Conservation (phyloP, 2,797 vertebrate genomes). For the Paramormyrops hopkinsi region DNA sequence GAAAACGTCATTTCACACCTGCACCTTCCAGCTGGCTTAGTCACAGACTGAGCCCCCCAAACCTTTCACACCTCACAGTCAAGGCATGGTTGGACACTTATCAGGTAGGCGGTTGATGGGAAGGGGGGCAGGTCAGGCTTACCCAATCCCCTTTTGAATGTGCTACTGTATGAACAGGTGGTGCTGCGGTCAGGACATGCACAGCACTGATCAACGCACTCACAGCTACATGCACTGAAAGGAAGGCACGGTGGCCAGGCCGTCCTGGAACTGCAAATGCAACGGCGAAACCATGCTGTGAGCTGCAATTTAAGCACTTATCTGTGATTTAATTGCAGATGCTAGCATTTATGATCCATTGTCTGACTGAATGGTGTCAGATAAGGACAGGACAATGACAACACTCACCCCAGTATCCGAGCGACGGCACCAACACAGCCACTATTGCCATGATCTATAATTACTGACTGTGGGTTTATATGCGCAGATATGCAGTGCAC, state of each 20-base stretch:
- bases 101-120: background rate
- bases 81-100: background rate
- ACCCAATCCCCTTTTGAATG: background rate
- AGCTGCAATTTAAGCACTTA: background rate
- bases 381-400: background rate
- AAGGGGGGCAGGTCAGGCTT: background rate
- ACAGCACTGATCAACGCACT: background rate
- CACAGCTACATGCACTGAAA: background rate
- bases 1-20: background rate
- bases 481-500: background rate
- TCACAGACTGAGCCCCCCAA: background rate
- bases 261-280: background rate
- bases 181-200: background rate
- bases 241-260: background rate
- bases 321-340: constrained; percentile 14
- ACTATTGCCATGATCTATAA: background rate
- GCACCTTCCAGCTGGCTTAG: background rate
- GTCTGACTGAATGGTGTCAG: background rate
- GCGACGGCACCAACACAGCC: constrained; percentile 22
- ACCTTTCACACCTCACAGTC: background rate
- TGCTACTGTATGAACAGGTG: background rate
- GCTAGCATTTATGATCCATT: background rate
- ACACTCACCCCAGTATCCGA: constrained; percentile 13
- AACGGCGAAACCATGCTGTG: background rate
- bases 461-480: background rate